Evolutionary conservation across 1,140 invertebrate species (phyloP).

Genomic region (Brachionus angularis): DNA sequence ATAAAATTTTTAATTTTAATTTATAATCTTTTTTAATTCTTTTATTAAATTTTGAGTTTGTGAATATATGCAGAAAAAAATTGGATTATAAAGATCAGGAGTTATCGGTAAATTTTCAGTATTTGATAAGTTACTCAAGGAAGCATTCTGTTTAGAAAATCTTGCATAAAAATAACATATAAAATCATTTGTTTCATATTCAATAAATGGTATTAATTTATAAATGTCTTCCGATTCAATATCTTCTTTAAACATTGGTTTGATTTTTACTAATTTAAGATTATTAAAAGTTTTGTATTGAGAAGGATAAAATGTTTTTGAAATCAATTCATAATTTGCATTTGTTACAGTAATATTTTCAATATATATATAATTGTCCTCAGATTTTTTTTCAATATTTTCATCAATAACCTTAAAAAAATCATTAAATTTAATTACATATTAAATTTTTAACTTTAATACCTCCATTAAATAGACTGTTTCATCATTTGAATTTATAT

Average conservation of each 20-base stretch:
- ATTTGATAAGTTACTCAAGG: no score
- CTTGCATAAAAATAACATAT: no score
- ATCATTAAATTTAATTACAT: background rate
- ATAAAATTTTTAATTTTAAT: no score
- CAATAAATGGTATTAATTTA: background rate
- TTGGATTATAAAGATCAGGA: no score
- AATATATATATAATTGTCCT: background rate
- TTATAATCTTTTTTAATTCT: no score
- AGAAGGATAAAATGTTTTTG: slow-evolving; percentile 5
- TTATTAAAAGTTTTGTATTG: background rate
- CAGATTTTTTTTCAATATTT: background rate
- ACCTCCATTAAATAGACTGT: background rate
- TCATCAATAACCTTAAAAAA: background rate
- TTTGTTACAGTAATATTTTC: background rate
- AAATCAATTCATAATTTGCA: slow-evolving; percentile 17
- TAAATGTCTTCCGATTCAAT: background rate
- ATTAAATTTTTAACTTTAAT: background rate
- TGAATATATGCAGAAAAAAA: no score
- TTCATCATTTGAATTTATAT: background rate
- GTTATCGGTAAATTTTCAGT: no score
- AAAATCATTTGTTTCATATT: background rate
- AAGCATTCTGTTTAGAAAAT: no score
- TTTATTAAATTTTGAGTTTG: no score
- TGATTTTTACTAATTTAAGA: background rate
- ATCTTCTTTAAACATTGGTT: background rate